Base-by-base conservation (phyloP, 1,140 invertebrate genomes). In the Galleria mellonella region DNA sequence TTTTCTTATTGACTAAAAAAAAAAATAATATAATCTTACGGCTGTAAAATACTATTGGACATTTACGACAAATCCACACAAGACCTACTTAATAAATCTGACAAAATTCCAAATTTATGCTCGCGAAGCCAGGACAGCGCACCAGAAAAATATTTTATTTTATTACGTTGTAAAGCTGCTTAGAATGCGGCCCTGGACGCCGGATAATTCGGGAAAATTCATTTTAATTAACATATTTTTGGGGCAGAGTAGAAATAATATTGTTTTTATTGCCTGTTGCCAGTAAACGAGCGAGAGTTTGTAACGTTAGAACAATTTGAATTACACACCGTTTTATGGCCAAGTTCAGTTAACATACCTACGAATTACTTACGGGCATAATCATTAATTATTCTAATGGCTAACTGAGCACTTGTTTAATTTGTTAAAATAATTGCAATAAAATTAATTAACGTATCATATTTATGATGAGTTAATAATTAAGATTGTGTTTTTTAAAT, bases 51-150 rank as follows among this genome's bases (percentile, higher is more conserved):
- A 72, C 59, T 67, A 65, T 70, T 39, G 55, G 69, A 77, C 70
- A 13, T 82, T 83, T 73, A 83, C 66, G 72, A 77, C 65, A 69
- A 75, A 73, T 78, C 67, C 71, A 75, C 68, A 69, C 72, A 68
- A 57, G 66, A 57, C 60, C 62, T 72, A 78, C 66, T 72, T 67
- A 72, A 73, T 71, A 77, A 76, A 79, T 76, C 73, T 77, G 73
- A 79, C 78, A 74, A 55, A 66, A 70, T 54, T 49, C 62, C 43
- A 60, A 74, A 75, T 78, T 81, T 83, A 83, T 70, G 65, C 55
- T 41, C 60, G 53, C 56, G 51, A 50, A 44, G 48, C 43, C 53
- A 56, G 55, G 61, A 62, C 54, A 56, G 46, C 47, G 56, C 31
- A 1, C 9, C 1, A 51, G 46, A 56, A 61, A 63, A 55, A 60